These are phyloP conservation scores for Cosmia pyralina DNA, from an alignment of 2,888 invertebrate genomes.

Conservation along the genomic window DNA sequence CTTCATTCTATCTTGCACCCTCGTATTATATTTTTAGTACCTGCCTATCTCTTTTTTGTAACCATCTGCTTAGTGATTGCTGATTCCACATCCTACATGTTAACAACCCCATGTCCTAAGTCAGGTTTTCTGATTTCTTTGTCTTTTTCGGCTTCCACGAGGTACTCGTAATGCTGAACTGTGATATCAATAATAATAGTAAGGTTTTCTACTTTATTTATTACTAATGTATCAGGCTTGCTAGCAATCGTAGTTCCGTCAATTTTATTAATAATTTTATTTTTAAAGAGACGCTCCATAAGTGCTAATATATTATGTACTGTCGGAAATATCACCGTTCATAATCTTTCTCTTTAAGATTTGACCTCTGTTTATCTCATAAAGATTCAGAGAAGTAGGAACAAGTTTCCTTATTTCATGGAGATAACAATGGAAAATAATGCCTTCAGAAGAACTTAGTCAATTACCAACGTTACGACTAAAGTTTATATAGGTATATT, in stretches of 20 bases:
- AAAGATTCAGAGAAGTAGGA: constrained; percentile 1
- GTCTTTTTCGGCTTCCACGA: neutral
- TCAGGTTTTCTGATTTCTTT: neutral
- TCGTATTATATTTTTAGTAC: neutral
- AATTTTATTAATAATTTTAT: neutral
- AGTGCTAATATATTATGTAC: neutral
- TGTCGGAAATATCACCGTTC: neutral
- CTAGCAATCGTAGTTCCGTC: neutral
- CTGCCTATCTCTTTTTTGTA: neutral
- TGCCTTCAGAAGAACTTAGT: neutral
- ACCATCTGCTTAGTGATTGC: neutral
- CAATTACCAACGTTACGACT: constrained; percentile 10
- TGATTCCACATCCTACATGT: neutral
- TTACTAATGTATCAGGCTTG: neutral
- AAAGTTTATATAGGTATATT: constrained; percentile 14
- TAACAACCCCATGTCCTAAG: neutral
- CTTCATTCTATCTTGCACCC: too few relatives aligned
- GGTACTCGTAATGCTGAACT: neutral
- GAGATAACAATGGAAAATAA: constrained; percentile 17
- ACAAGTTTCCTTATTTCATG: constrained; percentile 14
- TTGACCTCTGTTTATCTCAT: neutral
- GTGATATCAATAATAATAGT: neutral
- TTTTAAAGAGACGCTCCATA: neutral
- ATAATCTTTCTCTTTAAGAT: constrained; percentile 2
- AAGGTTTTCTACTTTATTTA: neutral